These are phyloP conservation scores for Mongoloraphidia duomilia DNA, from an alignment of 2,888 invertebrate genomes.

Conservation along the genomic window DNA sequence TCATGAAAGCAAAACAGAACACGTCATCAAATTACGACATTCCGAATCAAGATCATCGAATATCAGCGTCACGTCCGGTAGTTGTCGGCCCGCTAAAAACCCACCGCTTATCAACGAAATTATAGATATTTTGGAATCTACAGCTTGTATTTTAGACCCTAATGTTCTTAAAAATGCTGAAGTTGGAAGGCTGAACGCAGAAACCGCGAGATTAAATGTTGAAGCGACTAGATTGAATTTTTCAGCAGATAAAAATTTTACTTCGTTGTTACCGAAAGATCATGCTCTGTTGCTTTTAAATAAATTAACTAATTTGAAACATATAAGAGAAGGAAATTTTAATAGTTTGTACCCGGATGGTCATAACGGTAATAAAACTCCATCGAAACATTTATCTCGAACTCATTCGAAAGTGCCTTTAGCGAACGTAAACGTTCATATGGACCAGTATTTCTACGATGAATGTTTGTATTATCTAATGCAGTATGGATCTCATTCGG, in stretches of 20 bases:
- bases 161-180: conserved; percentile 35
- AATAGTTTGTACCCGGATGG: conserved; percentile 8
- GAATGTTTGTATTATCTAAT: conserved; percentile 73
- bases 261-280: conserved; percentile 22
- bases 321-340: conserved; percentile 28
- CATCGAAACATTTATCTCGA: conserved; percentile 8
- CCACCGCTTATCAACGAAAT: conserved; percentile 57
- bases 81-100: conserved; percentile 38
- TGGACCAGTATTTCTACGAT: conserved; percentile 47
- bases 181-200: conserved; percentile 15
- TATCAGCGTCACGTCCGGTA: neutral
- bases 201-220: conserved; percentile 19
- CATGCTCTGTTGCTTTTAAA: conserved; percentile 34
- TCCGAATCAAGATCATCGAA: conserved; percentile 1
- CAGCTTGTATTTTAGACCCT: conserved; percentile 37
- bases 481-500: conserved; percentile 62
- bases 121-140: conserved; percentile 49
- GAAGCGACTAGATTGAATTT: conserved; percentile 20
- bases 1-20: neutral
- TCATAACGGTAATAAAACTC: conserved; percentile 1
- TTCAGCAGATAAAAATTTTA: too few relatives aligned
- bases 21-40: conserved; percentile 3
- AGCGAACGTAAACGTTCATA: conserved; percentile 4
- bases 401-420: conserved; percentile 11
- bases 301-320: conserved; percentile 30